Percentiles rank a stretch among this genome's conserved stretches.
Evolutionary conservation across 35 echinoderm and acorn worm species (phyloP).

Genomic region (Ptychodera flava): DNA sequence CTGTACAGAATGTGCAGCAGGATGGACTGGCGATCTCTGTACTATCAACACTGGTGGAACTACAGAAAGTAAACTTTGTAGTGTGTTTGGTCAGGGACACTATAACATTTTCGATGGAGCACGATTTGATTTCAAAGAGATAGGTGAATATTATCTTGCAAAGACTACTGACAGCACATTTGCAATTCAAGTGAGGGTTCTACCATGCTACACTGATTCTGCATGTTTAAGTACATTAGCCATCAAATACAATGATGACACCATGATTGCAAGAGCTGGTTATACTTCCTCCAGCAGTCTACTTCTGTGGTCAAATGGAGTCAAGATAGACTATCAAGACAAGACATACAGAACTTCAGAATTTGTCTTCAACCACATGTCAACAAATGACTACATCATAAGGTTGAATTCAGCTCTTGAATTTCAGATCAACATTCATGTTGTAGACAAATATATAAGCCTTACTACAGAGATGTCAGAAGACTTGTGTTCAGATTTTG

Average conservation of each 20-base stretch:
- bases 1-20: conserved; percentile 52
- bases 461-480: conserved; percentile 9
- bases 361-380: conserved; percentile 31
- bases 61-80: conserved; percentile 30
- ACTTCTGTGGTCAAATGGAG: conserved; percentile 49
- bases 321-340: background rate
- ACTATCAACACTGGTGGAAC: conserved; percentile 14
- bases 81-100: conserved; percentile 79
- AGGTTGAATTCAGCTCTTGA: background rate
- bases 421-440: background rate
- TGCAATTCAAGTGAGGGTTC: conserved; percentile 41
- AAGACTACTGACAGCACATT: conserved; percentile 14
- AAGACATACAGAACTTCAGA: background rate
- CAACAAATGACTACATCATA: conserved; percentile 19
- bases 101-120: conserved; percentile 62
- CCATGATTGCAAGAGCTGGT: conserved; percentile 44
- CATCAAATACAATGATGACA: conserved; percentile 19
- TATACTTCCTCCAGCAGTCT: conserved; percentile 42
- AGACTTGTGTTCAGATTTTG: conserved; percentile 25
- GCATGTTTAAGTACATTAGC: conserved; percentile 60
- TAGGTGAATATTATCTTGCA: conserved; percentile 53
- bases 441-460: conserved; percentile 53
- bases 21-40: conserved; percentile 75
- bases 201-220: conserved; percentile 65
- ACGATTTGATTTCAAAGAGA: conserved; percentile 81